Conservation (phyloP, 2,113 vertebrate species). For the Istiophorus platypterus region DNA sequence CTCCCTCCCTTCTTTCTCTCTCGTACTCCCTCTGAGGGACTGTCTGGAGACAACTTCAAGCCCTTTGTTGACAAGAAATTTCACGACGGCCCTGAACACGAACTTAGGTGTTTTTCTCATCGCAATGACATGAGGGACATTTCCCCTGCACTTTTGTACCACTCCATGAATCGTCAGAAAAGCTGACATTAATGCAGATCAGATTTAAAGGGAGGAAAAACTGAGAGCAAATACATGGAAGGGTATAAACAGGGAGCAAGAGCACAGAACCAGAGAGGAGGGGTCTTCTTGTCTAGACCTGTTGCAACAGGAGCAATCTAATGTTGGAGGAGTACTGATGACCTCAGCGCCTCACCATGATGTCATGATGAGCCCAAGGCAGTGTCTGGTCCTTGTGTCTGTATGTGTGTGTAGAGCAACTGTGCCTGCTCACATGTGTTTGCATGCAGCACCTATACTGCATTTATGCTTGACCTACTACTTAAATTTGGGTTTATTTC, state of each 20-base stretch:
- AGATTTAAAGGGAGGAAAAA: constrained; percentile 14
- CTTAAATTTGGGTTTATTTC: constrained; percentile 5
- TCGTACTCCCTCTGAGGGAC: constrained; percentile 13
- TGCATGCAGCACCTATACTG: constrained; percentile 1
- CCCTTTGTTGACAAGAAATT: constrained; percentile 62
- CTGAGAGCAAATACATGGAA: constrained; percentile 28
- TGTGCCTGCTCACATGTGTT: constrained; percentile 14
- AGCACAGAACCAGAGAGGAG: constrained; percentile 31
- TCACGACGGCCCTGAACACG: constrained; percentile 35
- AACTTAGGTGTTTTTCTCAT: not conserved
- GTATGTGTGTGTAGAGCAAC: constrained; percentile 21
- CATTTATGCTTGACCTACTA: constrained; percentile 13
- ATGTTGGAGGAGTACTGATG: constrained; percentile 73
- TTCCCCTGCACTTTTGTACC: not conserved
- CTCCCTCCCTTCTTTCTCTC: constrained; percentile 10
- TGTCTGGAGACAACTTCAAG: constrained; percentile 50
- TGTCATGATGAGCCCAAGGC: constrained; percentile 79
- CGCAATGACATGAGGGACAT: not conserved
- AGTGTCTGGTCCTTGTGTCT: constrained; percentile 61
- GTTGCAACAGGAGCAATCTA: constrained; percentile 68
- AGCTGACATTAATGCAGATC: not conserved
- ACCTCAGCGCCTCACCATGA: constrained; percentile 82
- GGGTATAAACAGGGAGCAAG: constrained; percentile 29
- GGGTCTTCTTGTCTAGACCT: constrained; percentile 78
- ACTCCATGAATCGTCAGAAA: not conserved